A percentile compares a stretch with the other conserved stretches of the same genome.
These are phyloP conservation scores for Anolis apletophallus DNA, from an alignment of 2,797 vertebrate genomes.

Conservation along the genomic window DNA sequence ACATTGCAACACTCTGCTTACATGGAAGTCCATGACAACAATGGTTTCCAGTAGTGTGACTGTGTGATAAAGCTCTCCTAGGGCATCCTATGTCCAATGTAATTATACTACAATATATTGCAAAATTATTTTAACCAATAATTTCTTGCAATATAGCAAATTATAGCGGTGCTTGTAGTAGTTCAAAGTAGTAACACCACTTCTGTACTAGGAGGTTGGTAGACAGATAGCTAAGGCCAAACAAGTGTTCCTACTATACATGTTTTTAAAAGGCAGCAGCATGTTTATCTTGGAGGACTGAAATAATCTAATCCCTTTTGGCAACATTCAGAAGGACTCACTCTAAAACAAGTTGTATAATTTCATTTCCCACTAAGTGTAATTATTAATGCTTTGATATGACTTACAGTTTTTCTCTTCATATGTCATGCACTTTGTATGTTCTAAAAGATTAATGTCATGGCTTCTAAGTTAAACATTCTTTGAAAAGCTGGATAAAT, in stretches of 20 bases:
- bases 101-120: too few relatives aligned
- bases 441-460: constrained; percentile 8
- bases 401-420: neutral
- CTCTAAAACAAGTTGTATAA: neutral
- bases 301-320: neutral
- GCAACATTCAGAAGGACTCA: constrained; percentile 29
- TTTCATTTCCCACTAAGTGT: neutral
- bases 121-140: neutral
- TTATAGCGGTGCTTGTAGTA: neutral
- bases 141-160: neutral
- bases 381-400: constrained; percentile 3
- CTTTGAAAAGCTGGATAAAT: constrained; percentile 9
- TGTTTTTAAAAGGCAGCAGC: neutral
- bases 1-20: too few relatives aligned
- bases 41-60: too few relatives aligned
- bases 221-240: neutral
- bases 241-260: too few relatives aligned
- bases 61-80: too few relatives aligned
- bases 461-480: neutral
- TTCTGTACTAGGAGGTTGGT: too few relatives aligned
- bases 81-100: too few relatives aligned
- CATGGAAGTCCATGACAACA: too few relatives aligned
- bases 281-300: neutral
- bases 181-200: neutral
- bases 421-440: constrained; percentile 33